A percentile compares a stretch with the other conserved stretches of the same genome.
Evolutionary conservation across 2,797 vertebrate genomes (phyloP).

Genomic region (Eulemur coronatus): DNA sequence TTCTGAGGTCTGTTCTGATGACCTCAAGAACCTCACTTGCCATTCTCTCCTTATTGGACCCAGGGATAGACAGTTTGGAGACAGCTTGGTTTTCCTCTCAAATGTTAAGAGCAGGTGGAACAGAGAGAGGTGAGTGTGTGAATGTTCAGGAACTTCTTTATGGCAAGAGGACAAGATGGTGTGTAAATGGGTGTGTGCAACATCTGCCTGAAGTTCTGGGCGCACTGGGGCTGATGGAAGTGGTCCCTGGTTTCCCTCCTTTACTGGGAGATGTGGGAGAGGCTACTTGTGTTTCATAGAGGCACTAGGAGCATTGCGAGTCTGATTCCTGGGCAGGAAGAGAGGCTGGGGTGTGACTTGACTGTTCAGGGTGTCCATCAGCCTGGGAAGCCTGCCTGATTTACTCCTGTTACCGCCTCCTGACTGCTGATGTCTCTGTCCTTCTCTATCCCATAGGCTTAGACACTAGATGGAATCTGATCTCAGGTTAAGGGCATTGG

Average conservation of each 20-base stretch:
- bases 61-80: background rate
- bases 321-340: background rate
- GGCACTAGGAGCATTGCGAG: background rate
- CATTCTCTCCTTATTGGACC: background rate
- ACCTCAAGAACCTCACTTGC: background rate
- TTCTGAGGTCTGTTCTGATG: background rate
- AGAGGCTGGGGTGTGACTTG: background rate
- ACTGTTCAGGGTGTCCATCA: no score
- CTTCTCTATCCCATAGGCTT: no score
- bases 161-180: background rate
- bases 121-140: background rate
- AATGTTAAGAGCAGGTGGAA: background rate
- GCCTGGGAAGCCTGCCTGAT: no score
- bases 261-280: background rate
- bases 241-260: background rate
- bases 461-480: no score
- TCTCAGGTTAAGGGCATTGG: no score
- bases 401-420: no score
- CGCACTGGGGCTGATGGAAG: no score
- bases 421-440: no score
- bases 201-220: no score
- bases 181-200: no score
- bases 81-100: background rate
- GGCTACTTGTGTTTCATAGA: background rate
- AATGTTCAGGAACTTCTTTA: background rate